Percentiles rank a stretch among this genome's conserved stretches.
phyloP scores from a whole-genome alignment of 2,113 vertebrate genomes.

The Ia io region DNA sequence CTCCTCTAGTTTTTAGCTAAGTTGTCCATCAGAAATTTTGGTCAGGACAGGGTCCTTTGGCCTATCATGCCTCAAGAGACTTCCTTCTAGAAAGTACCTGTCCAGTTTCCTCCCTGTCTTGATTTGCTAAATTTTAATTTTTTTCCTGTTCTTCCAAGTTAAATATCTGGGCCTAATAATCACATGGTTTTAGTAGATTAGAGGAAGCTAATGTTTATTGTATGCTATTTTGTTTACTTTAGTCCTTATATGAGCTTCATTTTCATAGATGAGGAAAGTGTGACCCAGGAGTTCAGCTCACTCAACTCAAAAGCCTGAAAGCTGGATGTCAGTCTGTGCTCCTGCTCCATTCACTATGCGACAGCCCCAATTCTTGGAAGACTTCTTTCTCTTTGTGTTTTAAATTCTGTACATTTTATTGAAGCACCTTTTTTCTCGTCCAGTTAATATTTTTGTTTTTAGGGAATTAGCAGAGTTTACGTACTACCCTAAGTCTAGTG shows the following conservation, averaged over 20 bases:
- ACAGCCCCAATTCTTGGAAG: neutral
- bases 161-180: conserved; percentile 10
- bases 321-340: neutral
- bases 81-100: conserved; percentile 29
- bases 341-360: conserved; percentile 26
- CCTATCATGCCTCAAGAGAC: neutral
- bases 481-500: neutral
- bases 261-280: conserved; percentile 13
- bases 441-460: conserved; percentile 27
- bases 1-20: conserved; percentile 38
- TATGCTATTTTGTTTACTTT: conserved; percentile 33
- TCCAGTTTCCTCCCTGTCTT: neutral
- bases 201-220: conserved; percentile 37
- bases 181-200: neutral
- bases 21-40: conserved; percentile 7
- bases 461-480: neutral
- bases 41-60: neutral
- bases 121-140: conserved; percentile 17
- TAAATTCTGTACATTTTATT: conserved; percentile 20
- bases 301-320: neutral
- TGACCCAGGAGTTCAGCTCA: neutral
- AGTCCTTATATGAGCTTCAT: conserved; percentile 19
- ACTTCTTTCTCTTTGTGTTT: conserved; percentile 44
- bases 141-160: neutral
- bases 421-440: conserved; percentile 27